Base-by-base conservation (phyloP, 1,140 invertebrate genomes). In the Trichonephila clavipes region DNA sequence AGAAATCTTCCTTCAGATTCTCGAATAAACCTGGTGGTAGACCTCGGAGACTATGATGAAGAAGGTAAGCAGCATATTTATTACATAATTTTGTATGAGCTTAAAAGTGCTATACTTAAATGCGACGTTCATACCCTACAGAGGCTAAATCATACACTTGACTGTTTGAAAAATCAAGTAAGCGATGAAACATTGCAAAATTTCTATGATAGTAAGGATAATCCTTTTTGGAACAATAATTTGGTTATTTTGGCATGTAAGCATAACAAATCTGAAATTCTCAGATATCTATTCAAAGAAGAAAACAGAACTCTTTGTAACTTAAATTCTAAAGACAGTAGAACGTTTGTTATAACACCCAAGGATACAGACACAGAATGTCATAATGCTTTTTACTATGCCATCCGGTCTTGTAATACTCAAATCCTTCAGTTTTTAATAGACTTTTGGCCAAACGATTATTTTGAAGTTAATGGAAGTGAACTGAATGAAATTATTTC, bases 321-420 rank as follows among this genome's bases (percentile, higher is more conserved):
- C 28, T 77, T 69, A 10, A n/a, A 24, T 28, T 18, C 40, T 81
- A 64, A 64, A 14, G n/a, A 62, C n/a, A 59, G 14, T 28, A 66
- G n/a, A 14, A 12, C 1, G 19, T 16, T 34, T 1, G 14, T 16
- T 28, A 87, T 83, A 61, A n/a, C 3, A 16, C 91, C 91, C 2
- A 59, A 1, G 72, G 44, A 72, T 28, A 12, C 2, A n/a, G 92
- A 94, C 18, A 21, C 77, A 34, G 64, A 94, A 2, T 44, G 40
- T 16, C 92, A 94, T 59, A 88, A 82, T 88, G 81, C 81, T 44
- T 86, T 92, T 86, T 92, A 92, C 64, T 94, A 94, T 66, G 85
- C 92, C 3, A 88, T 88, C 12, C 40, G 66, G 0, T 88, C 64
- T 24, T 12, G 44, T 40, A 87, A 93, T 10, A 34, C 14, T 40